Evolutionary conservation across 2,797 vertebrate species (phyloP).

Genomic region (Enteromius treurensis): DNA sequence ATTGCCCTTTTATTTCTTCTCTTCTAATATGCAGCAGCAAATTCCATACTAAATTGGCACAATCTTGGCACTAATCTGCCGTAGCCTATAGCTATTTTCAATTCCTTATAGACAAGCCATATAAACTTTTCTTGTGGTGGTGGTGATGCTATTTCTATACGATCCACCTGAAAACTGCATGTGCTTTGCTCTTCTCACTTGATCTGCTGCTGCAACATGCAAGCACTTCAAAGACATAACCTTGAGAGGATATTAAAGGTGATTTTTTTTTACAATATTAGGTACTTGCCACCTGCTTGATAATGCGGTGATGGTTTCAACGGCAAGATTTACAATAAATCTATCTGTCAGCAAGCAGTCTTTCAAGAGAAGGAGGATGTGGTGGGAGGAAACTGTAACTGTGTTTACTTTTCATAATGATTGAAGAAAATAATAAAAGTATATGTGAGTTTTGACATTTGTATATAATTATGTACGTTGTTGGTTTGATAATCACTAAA

Average conservation of each 20-base stretch:
- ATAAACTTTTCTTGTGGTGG: constrained; percentile 5
- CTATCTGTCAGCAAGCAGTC: not conserved
- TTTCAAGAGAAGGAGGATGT: not conserved
- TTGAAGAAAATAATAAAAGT: constrained; percentile 1
- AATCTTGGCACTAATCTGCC: constrained; percentile 8
- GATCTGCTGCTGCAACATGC: constrained; percentile 16
- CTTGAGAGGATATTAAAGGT: constrained; percentile 34
- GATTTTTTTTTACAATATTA: constrained; percentile 20
- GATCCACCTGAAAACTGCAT: constrained; percentile 3
- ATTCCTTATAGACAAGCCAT: not conserved
- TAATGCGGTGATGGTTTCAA: constrained; percentile 7
- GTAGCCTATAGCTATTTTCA: constrained; percentile 22
- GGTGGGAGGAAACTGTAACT: not conserved
- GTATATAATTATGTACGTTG: not conserved
- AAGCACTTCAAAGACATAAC: constrained; percentile 31
- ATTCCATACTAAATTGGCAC: not conserved
- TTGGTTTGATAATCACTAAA: constrained; percentile 7
- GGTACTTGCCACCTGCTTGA: constrained; percentile 3
- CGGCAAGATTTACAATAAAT: constrained; percentile 5
- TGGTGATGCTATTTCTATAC: constrained; percentile 4
- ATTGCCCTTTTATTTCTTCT: not conserved
- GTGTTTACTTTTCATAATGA: not conserved
- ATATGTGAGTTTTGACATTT: not conserved
- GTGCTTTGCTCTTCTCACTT: constrained; percentile 9
- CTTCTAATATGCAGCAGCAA: constrained; percentile 6